These are phyloP conservation scores for Crotalus horridus DNA, from an alignment of 2,113 vertebrate species.

Conservation along the genomic window DNA sequence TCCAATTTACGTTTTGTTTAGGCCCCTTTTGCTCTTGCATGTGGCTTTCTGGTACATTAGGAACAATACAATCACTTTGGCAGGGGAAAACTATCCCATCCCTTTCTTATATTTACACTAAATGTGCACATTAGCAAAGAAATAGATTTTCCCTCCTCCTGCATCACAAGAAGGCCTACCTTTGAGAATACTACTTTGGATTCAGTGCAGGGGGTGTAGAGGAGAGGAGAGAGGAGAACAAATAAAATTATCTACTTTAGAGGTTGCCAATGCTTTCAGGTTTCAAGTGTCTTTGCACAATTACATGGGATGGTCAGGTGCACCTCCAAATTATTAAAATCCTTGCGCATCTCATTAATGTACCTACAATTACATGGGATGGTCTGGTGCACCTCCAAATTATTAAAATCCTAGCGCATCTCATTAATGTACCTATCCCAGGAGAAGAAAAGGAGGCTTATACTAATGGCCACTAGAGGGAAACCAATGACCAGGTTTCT, in stretches of 20 bases:
- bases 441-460: background rate
- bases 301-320: background rate
- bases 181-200: background rate
- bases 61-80: background rate
- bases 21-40: background rate
- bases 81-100: background rate
- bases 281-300: background rate
- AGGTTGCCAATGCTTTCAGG: background rate
- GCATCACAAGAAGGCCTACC: background rate
- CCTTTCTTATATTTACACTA: background rate
- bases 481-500: constrained; percentile 34
- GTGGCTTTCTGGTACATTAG: background rate
- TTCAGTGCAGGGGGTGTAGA: background rate
- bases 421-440: background rate
- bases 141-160: background rate
- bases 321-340: background rate
- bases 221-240: background rate
- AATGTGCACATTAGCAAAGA: background rate
- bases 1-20: background rate
- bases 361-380: background rate
- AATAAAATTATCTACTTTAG: background rate
- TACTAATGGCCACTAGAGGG: constrained; percentile 46
- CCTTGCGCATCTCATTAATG: background rate
- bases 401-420: background rate
- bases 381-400: background rate